Evolutionary conservation across 2,113 vertebrate genomes (phyloP).

Genomic region (Canis aureus): DNA sequence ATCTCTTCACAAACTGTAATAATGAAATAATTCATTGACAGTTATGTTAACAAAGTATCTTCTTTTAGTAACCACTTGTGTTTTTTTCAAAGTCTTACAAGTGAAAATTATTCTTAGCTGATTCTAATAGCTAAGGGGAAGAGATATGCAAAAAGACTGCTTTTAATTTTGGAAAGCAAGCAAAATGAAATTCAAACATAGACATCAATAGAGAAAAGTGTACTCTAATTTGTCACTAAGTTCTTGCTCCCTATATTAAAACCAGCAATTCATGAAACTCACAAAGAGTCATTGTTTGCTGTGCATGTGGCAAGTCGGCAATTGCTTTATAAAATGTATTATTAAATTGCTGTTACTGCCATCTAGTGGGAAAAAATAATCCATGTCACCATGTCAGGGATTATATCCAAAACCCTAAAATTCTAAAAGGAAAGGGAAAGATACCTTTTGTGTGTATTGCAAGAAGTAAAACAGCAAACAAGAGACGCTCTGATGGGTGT

Average conservation of each 20-base stretch:
- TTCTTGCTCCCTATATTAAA: slow-evolving; percentile 62
- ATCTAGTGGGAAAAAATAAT: slow-evolving; percentile 86
- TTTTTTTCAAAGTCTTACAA: slow-evolving; percentile 42
- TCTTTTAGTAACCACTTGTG: background rate
- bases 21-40: slow-evolving; percentile 31
- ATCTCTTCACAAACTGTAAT: background rate
- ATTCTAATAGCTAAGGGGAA: background rate
- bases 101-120: slow-evolving; percentile 23
- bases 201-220: slow-evolving; percentile 41
- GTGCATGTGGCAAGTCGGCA: slow-evolving; percentile 60
- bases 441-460: background rate
- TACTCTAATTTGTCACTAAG: slow-evolving; percentile 67
- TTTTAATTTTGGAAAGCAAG: slow-evolving; percentile 32
- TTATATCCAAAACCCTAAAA: background rate
- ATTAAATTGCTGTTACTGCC: slow-evolving; percentile 89
- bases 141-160: background rate
- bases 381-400: background rate
- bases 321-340: slow-evolving; percentile 43
- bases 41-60: slow-evolving; percentile 18
- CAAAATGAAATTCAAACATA: slow-evolving; percentile 9
- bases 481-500: background rate
- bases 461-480: background rate
- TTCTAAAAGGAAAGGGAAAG: background rate
- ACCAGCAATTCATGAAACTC: slow-evolving; percentile 45
- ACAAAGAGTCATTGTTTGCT: slow-evolving; percentile 77